Evolutionary conservation across 2,113 vertebrate species (phyloP).

Genomic region (Xiphophorus hellerii): DNA sequence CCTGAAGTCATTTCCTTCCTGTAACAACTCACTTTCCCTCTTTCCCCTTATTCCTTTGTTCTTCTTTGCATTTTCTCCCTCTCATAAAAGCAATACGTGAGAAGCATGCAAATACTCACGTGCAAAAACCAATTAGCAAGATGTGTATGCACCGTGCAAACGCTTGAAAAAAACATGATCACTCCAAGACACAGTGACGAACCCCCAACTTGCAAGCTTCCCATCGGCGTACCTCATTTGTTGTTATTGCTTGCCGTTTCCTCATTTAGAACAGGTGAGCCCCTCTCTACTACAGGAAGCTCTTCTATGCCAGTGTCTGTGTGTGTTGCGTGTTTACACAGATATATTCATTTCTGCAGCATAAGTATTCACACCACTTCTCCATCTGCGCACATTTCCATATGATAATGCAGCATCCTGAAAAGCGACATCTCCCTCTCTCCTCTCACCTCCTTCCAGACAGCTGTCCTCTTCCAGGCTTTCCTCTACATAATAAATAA

Average conservation of each 20-base stretch:
- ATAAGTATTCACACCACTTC: constrained; percentile 68
- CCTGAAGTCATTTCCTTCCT: constrained; percentile 4
- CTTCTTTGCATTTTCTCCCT: constrained; percentile 19
- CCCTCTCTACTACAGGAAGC: constrained; percentile 25
- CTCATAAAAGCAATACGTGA: constrained; percentile 23
- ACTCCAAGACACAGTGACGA: constrained; percentile 36
- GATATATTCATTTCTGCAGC: constrained; percentile 54
- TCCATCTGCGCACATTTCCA: constrained; percentile 68
- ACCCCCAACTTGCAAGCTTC: constrained; percentile 32
- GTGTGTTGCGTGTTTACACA: constrained; percentile 49
- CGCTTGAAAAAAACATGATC: constrained; percentile 3
- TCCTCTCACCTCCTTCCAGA: constrained; percentile 50
- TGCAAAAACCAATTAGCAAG: constrained; percentile 31
- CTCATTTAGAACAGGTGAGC: constrained; percentile 68
- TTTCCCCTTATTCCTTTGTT: constrained; percentile 27
- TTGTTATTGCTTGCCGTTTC: constrained; percentile 47
- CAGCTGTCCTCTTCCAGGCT: constrained; percentile 30
- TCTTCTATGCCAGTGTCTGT: constrained; percentile 25
- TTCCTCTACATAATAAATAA: constrained; percentile 22
- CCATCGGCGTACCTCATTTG: constrained; percentile 61
- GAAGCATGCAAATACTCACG: constrained; percentile 30
- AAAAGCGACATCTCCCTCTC: constrained; percentile 62
- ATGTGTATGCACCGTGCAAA: constrained; percentile 14
- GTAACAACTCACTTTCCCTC: constrained; percentile 15
- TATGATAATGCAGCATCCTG: constrained; percentile 64